phyloP scores from a whole-genome alignment of 1,140 invertebrate species.

The Cotesia vestalis region DNA sequence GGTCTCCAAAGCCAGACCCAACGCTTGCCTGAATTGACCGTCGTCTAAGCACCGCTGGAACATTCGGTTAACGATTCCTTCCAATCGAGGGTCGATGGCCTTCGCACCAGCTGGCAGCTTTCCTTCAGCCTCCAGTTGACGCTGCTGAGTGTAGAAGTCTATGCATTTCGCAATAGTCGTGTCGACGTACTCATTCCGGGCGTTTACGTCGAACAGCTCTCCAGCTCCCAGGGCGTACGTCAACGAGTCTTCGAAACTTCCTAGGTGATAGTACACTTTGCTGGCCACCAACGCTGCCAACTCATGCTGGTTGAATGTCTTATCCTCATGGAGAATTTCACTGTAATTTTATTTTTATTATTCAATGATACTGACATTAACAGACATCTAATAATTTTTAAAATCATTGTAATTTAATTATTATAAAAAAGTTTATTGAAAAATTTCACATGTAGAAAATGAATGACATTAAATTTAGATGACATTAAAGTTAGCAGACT shows the following conservation, averaged over 20 bases:
- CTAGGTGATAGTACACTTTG: slow-evolving; percentile 98
- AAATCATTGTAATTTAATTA: slow-evolving; percentile 27
- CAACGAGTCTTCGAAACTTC: slow-evolving; percentile 94
- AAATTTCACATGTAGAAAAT: too few species aligned
- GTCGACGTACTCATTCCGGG: slow-evolving; percentile 93
- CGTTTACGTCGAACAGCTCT: slow-evolving; percentile 92
- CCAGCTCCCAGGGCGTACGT: slow-evolving; percentile 94
- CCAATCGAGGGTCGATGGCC: slow-evolving; percentile 86
- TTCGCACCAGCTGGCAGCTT: slow-evolving; percentile 71
- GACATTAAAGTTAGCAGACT: not conserved
- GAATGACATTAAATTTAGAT: too few species aligned
- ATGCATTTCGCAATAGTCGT: slow-evolving; percentile 97
- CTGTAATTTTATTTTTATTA: slow-evolving; percentile 55
- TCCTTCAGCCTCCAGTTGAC: slow-evolving; percentile 75
- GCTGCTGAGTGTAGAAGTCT: slow-evolving; percentile 91
- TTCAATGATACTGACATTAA: too few species aligned
- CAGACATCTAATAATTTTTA: not conserved
- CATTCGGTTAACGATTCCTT: slow-evolving; percentile 96
- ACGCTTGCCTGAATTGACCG: slow-evolving; percentile 90
- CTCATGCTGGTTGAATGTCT: slow-evolving; percentile 86
- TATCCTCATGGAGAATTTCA: slow-evolving; percentile 95
- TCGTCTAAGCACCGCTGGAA: slow-evolving; percentile 95
- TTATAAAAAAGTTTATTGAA: slow-evolving; percentile 18
- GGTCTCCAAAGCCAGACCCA: slow-evolving; percentile 95
- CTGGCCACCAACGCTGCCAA: slow-evolving; percentile 96